Evolutionary conservation across 2,888 invertebrate genomes (phyloP).

Genomic region (Ophion ellenae): DNA sequence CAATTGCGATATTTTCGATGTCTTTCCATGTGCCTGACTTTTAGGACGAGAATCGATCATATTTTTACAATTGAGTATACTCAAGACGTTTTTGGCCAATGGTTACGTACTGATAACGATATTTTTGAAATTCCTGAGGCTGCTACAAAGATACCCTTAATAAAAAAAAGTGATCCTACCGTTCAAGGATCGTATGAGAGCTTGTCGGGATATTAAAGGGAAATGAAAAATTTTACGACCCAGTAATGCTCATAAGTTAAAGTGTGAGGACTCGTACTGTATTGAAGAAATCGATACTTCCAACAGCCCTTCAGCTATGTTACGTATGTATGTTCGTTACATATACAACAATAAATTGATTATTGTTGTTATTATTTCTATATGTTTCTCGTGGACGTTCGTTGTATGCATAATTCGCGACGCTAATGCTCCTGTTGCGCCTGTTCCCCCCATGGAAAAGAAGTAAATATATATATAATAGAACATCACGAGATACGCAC

Average conservation of each 20-base stretch:
- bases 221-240: neutral
- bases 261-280: neutral
- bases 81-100: too few relatives aligned
- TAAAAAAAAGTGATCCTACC: neutral
- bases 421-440: constrained; percentile 57
- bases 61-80: too few relatives aligned
- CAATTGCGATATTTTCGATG: too few relatives aligned
- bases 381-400: constrained; percentile 48
- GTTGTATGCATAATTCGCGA: constrained; percentile 63
- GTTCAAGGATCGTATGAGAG: neutral
- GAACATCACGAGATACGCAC: constrained; percentile 29
- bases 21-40: too few relatives aligned
- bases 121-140: too few relatives aligned
- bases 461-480: constrained; percentile 22
- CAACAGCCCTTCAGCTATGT: constrained; percentile 45
- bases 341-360: constrained; percentile 22
- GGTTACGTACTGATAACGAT: too few relatives aligned
- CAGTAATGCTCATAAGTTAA: neutral
- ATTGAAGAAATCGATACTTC: constrained; percentile 30
- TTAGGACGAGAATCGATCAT: too few relatives aligned
- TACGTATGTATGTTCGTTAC: constrained; percentile 47
- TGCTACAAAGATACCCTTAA: neutral
- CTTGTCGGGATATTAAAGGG: neutral
- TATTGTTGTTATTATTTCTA: constrained; percentile 19
- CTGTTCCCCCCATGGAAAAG: constrained; percentile 17